A percentile compares a stretch with the other conserved stretches of the same genome.
phyloP scores from a whole-genome alignment of 2,797 vertebrate species.

The Macroramphosus scolopax region DNA sequence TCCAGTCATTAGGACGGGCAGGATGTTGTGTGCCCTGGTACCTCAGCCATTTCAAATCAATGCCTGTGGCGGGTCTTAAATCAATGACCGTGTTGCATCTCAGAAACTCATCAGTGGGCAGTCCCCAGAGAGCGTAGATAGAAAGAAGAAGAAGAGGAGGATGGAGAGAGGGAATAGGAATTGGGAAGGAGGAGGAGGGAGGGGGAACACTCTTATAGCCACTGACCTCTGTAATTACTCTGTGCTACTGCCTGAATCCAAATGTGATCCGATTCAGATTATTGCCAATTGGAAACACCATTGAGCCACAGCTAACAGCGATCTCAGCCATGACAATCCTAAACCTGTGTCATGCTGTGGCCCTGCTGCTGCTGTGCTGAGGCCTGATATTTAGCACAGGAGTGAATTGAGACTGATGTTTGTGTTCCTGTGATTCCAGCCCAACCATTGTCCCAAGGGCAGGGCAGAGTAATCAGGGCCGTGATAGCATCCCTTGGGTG shows the following conservation, averaged over 20 bases:
- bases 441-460: conserved; percentile 71
- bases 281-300: conserved; percentile 74
- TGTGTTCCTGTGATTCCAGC: conserved; percentile 70
- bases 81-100: conserved; percentile 78
- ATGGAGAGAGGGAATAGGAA: conserved; percentile 33
- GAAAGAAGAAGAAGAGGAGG: conserved; percentile 28
- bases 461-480: conserved; percentile 74
- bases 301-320: conserved; percentile 51
- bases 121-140: conserved; percentile 62
- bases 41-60: conserved; percentile 78
- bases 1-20: conserved; percentile 75
- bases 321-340: conserved; percentile 40
- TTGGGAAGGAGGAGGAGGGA: conserved; percentile 22
- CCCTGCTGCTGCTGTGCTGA: conserved; percentile 40
- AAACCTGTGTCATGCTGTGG: conserved; percentile 45
- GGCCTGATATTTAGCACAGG: conserved; percentile 62
- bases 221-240: conserved; percentile 79
- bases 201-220: conserved; percentile 48
- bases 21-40: conserved; percentile 57
- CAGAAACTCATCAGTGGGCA: conserved; percentile 73
- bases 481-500: conserved; percentile 74
- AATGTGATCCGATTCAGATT: conserved; percentile 78
- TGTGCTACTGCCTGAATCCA: conserved; percentile 73
- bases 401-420: conserved; percentile 73
- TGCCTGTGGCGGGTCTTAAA: conserved; percentile 75